phyloP scores from a whole-genome alignment of 2,797 vertebrate genomes.

The Odontamblyopus lacepedii region DNA sequence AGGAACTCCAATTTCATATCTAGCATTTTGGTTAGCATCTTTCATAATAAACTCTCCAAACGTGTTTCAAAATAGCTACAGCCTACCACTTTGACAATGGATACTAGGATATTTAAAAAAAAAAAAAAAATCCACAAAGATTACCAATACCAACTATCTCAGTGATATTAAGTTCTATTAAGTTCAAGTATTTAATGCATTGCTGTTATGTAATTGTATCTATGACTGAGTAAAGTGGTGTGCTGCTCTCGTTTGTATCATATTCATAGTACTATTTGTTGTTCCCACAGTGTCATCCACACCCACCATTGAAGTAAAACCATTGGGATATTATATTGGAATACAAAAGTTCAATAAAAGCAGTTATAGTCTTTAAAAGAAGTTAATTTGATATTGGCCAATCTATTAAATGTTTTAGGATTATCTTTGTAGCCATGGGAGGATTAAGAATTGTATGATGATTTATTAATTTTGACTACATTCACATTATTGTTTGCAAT shows the following conservation, averaged over 20 bases:
- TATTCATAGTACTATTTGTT: conserved; percentile 6
- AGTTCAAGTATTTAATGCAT: not conserved
- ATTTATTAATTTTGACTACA: too few relatives aligned
- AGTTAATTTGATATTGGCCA: not conserved
- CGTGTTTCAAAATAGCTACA: not conserved
- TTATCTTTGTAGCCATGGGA: not conserved
- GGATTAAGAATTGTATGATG: not conserved
- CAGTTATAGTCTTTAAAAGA: not conserved
- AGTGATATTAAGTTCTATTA: not conserved
- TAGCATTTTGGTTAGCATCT: not conserved
- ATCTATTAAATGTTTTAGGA: not conserved
- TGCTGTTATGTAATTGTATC: not conserved
- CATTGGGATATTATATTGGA: not conserved
- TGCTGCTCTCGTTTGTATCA: not conserved
- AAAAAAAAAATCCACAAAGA: conserved; percentile 9
- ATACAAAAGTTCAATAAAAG: not conserved
- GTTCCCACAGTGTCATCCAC: conserved; percentile 9
- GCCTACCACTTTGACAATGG: not conserved
- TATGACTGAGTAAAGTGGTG: not conserved
- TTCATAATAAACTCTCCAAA: not conserved
- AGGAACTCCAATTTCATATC: conserved; percentile 38
- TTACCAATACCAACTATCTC: conserved; percentile 7
- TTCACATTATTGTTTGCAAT: too few relatives aligned
- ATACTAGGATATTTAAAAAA: conserved; percentile 12
- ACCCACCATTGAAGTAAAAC: conserved; percentile 7